Base-by-base conservation (phyloP, 2,888 invertebrate genomes). In the Agrilus cyanescens region DNA sequence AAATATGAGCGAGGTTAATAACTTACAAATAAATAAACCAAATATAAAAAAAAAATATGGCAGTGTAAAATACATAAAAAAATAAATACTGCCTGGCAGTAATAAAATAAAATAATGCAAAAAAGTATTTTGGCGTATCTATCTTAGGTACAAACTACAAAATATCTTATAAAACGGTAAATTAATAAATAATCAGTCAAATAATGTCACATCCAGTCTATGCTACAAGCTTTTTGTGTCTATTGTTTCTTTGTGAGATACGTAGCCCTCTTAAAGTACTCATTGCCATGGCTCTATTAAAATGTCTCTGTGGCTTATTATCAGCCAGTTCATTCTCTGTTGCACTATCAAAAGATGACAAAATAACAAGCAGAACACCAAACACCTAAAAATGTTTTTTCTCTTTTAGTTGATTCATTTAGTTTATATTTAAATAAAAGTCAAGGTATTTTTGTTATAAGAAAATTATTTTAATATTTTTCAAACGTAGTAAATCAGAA, bases 261-360 rank as follows among this genome's bases (percentile, higher is more conserved):
- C 58, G 60, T 7, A 74, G 54, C 35, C 78, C 77, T 36, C 80
- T 74, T 34, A 90, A 71, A 39, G 86, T 85, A 12, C 87, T 74
- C 87, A 89, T 88, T 12, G 89, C 87, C 82, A 89, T 84, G 12
- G 88, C 86, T 53, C 88, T 75, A 68, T 88, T 89, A 67, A 89
- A 89, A 61, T 89, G 87, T 29, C 88, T 77, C 55, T 85, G 85
- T 5, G 81, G 76, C 61, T 80, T 82, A 55, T 75, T 72, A 50
- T 78, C 78, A 69, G 73, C 12, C 59, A 66, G 35, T 72, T 76
- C 48, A 58, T 55, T 49, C 15, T 66, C 62, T 7, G 57, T 52
- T 40, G 52, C 57, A 20, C 60, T 56, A 52, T 85, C 84, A 44
- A 82, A 76, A 37, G 84, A 84, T 39, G 86, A 84, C 40, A 89